phyloP scores from a whole-genome alignment of 2,113 vertebrate species.

The Hydrochoerus hydrochaeris region DNA sequence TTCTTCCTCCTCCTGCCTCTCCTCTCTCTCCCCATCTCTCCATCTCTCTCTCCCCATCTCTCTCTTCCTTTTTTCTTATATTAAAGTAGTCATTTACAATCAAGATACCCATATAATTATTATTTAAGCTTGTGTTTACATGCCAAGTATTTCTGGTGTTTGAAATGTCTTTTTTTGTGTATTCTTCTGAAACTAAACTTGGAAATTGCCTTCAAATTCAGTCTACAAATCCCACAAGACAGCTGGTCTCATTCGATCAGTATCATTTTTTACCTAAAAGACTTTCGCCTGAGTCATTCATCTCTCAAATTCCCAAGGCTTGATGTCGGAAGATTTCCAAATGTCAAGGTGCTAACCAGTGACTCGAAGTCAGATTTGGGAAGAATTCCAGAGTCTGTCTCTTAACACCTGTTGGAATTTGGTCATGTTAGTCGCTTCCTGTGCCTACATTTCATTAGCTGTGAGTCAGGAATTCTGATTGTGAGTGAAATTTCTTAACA shows the following conservation, averaged over 20 bases:
- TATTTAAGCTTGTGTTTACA: background rate
- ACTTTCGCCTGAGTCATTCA: background rate
- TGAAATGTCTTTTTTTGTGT: background rate
- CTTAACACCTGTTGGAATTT: background rate
- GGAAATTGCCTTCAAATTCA: background rate
- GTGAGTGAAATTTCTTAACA: background rate
- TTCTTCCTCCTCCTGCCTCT: background rate
- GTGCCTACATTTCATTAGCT: background rate
- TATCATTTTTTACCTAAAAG: background rate
- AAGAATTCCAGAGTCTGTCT: background rate
- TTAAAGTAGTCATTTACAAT: background rate
- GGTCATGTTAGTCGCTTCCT: background rate
- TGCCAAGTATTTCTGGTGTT: background rate
- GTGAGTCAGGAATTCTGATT: background rate
- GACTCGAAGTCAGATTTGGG: background rate
- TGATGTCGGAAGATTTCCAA: background rate
- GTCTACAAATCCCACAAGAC: background rate
- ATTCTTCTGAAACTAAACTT: background rate
- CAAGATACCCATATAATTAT: background rate
- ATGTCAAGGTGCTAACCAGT: background rate
- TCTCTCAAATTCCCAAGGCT: background rate
- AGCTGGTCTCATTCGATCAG: background rate
- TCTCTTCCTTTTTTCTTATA: background rate
- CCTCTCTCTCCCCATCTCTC: background rate
- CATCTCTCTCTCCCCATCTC: no score